Evolutionary conservation across 2,888 invertebrate species (phyloP), one percentile per base, ranked within the genome.

Genomic region (Drosophila fungiperda): DNA sequence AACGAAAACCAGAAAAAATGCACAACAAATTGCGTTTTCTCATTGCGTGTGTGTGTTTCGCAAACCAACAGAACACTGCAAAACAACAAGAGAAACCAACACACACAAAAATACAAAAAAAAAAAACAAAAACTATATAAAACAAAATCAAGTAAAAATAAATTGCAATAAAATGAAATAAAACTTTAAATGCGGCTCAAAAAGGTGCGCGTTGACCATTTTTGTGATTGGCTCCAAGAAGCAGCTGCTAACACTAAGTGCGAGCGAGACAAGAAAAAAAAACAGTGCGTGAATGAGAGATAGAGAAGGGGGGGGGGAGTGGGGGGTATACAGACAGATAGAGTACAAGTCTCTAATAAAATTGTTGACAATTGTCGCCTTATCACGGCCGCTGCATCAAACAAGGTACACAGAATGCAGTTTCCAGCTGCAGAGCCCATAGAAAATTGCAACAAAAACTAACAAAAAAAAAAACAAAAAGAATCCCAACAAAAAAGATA

Each of bases 351-450:
- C 61, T 82, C 73, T 86, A 86, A 90, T 90, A 88, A 86, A 86
- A 90, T 89, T 89, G 85, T 85, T 89, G 85, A 85, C 85, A 85
- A 85, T 89, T 89, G 86, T 88, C 86, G 85, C 89, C 86, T 85
- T 85, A 85, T 90, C 90, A 83, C 68, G 88, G 88, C 66, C 89
- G 80, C 60, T 26, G 54, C 76, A 84, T 89, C 89, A 79, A 87
- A 88, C 82, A 88, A 83, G 89, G 88, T 74, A 50, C 69, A 67
- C 52, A 83, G 88, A 83, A 85, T 87, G 88, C 88, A 59, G 82
- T 82, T 67, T 23, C 38, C 36, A 48, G 81, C 57, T 63, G 69
- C 66, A 58, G 58, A 58, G 53, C 45, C 76, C 64, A 77, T 73
- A 80, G 62, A 73, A 78, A 78, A 80, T 53, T 54, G 61, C 59